Conservation (phyloP, 2,888 invertebrate genomes). For the Steinernema carpocapsae region DNA sequence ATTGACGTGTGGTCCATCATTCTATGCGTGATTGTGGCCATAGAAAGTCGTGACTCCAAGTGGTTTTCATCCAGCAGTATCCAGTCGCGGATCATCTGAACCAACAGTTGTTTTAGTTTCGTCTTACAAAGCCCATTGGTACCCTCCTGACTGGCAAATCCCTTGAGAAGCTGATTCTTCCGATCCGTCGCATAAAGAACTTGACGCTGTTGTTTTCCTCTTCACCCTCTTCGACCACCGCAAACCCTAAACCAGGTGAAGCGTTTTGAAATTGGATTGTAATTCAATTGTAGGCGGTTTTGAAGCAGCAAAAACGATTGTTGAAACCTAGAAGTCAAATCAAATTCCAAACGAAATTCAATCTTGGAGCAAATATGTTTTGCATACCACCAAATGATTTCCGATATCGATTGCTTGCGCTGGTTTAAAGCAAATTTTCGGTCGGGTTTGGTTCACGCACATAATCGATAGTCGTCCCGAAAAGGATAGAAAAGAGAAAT, state of each 20-base stretch:
- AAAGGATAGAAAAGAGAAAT: too few relatives aligned
- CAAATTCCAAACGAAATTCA: too few relatives aligned
- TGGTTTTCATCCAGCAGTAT: slow-evolving; percentile 64
- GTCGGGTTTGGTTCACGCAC: too few relatives aligned
- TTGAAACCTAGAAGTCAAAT: too few relatives aligned
- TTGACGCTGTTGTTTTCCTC: slow-evolving; percentile 58
- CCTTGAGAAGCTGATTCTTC: slow-evolving; percentile 65
- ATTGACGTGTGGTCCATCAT: slow-evolving; percentile 66
- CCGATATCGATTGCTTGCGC: too few relatives aligned
- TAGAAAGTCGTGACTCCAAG: slow-evolving; percentile 62
- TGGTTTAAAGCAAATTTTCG: too few relatives aligned
- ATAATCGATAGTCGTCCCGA: too few relatives aligned
- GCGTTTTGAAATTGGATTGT: too few relatives aligned
- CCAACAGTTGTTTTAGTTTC: neutral
- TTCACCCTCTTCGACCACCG: slow-evolving; percentile 64
- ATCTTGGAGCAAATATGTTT: too few relatives aligned
- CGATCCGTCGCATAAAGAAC: slow-evolving; percentile 59
- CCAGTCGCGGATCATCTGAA: slow-evolving; percentile 68
- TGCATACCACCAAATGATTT: too few relatives aligned
- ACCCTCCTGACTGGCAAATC: slow-evolving; percentile 65
- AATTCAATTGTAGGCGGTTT: too few relatives aligned
- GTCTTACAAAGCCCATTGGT: slow-evolving; percentile 18
- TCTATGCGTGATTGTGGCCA: slow-evolving; percentile 63
- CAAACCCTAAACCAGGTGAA: slow-evolving; percentile 63
- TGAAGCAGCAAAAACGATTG: too few relatives aligned